phyloP scores from a whole-genome alignment of 2,797 vertebrate species.

The Coreius guichenoti region DNA sequence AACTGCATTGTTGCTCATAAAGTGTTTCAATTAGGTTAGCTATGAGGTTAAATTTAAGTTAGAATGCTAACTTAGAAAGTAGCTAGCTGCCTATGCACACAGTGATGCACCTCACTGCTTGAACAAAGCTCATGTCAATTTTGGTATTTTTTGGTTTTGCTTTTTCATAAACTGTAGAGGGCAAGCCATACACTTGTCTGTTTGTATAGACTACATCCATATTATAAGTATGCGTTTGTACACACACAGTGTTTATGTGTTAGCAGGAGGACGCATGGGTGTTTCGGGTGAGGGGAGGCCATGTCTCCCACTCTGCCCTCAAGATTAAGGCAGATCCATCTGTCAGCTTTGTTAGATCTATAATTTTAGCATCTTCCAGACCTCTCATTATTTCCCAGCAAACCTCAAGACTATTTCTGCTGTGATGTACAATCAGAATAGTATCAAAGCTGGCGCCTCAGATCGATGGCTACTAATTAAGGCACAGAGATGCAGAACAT shows the following conservation, averaged over 20 bases:
- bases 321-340: constrained; percentile 57
- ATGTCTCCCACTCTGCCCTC: constrained; percentile 58
- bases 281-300: constrained; percentile 49
- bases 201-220: constrained; percentile 10
- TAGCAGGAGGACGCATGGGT: constrained; percentile 50
- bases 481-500: constrained; percentile 55
- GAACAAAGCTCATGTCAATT: background rate
- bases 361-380: constrained; percentile 66
- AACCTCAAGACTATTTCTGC: constrained; percentile 62
- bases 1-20: background rate
- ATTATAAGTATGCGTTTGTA: background rate
- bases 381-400: constrained; percentile 55
- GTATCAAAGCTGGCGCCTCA: constrained; percentile 59
- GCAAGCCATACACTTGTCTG: background rate
- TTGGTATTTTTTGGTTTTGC: background rate
- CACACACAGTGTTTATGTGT: background rate
- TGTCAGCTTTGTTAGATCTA: constrained; percentile 58
- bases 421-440: constrained; percentile 61
- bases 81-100: background rate
- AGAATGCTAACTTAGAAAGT: background rate
- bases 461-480: constrained; percentile 62
- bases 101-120: background rate
- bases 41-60: background rate
- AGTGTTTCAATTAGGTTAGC: background rate
- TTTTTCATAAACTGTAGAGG: background rate